Evolutionary conservation across 2,113 vertebrate species (phyloP).

Genomic region (Triplophysa dalaica): DNA sequence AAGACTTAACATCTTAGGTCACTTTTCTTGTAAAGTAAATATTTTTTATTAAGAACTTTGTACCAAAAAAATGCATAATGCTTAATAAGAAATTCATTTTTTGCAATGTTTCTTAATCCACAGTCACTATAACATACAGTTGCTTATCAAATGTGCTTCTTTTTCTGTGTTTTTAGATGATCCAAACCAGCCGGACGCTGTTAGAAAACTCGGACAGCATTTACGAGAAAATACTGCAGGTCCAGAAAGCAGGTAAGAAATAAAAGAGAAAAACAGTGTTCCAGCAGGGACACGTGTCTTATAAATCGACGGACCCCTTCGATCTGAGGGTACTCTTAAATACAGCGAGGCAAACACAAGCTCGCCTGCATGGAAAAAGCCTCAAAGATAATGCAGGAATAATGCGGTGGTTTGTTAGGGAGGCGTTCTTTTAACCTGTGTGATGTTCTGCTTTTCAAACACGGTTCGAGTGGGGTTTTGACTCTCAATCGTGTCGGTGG

Average conservation of each 20-base stretch:
- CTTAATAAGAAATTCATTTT: too few relatives aligned
- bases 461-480: slow-evolving; percentile 31
- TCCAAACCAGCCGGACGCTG: slow-evolving; percentile 86
- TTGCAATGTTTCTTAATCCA: too few relatives aligned
- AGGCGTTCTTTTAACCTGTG: slow-evolving; percentile 39
- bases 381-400: slow-evolving; percentile 37
- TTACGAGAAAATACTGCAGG: slow-evolving; percentile 89
- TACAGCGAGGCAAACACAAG: slow-evolving; percentile 7
- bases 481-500: slow-evolving; percentile 28
- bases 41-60: too few relatives aligned
- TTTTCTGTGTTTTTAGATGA: slow-evolving; percentile 81
- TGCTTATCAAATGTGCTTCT: neutral
- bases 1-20: too few relatives aligned
- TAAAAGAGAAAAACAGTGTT: neutral
- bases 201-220: slow-evolving; percentile 85
- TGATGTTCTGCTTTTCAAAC: slow-evolving; percentile 48
- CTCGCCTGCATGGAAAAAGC: slow-evolving; percentile 1
- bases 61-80: too few relatives aligned
- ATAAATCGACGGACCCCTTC: neutral
- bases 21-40: too few relatives aligned
- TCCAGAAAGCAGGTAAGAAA: slow-evolving; percentile 83
- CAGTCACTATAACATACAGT: neutral
- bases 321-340: slow-evolving; percentile 35
- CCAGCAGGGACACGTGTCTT: slow-evolving; percentile 20
- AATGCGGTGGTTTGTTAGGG: slow-evolving; percentile 39